Evolutionary conservation across 2,888 invertebrate species (phyloP).

Genomic region (Galerucella pusilla): DNA sequence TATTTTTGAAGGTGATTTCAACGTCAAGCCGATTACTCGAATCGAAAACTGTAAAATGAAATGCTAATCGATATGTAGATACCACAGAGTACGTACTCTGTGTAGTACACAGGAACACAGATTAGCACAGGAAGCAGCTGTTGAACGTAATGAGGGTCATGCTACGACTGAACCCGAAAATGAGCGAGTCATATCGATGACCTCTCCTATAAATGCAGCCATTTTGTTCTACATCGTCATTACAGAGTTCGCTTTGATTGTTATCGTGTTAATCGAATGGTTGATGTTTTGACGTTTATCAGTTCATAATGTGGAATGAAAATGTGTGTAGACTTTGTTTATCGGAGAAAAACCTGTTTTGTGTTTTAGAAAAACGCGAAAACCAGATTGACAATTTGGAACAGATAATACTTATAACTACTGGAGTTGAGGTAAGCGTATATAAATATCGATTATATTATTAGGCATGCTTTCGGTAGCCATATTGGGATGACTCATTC

Average conservation of each 20-base stretch:
- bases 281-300: not conserved
- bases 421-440: conserved; percentile 48
- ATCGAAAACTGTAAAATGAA: too few species aligned
- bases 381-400: conserved; percentile 41
- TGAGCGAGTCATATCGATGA: not conserved
- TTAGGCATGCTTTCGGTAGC: too few species aligned
- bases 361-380: conserved; percentile 41
- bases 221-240: not conserved
- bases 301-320: not conserved
- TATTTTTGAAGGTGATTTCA: too few species aligned
- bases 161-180: not conserved
- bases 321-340: conserved; percentile 52
- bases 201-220: not conserved
- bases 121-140: too few species aligned
- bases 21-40: too few species aligned
- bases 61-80: too few species aligned
- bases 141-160: not conserved
- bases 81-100: too few species aligned
- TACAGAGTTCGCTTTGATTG: not conserved
- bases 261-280: not conserved
- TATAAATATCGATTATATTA: not conserved
- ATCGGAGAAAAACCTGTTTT: conserved; percentile 44
- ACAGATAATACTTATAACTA: conserved; percentile 44
- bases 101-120: too few species aligned
- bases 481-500: too few species aligned